Percentiles rank a stretch among this genome's conserved stretches.
Conservation (phyloP, 2,888 invertebrate genomes). For the Campoletis raptor region DNA sequence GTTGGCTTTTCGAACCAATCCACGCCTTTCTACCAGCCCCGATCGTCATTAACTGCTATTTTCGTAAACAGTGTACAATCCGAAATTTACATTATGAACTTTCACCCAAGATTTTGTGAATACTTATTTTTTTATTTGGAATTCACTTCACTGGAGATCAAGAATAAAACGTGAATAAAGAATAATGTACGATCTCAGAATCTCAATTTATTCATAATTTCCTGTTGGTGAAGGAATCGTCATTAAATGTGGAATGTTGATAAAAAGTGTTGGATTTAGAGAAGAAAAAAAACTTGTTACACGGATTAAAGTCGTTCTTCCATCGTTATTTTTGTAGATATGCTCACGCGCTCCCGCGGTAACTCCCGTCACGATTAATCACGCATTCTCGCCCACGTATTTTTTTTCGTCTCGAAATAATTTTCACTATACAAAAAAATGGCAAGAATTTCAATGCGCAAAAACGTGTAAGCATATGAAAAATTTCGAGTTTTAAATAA, state of each 20-base stretch:
- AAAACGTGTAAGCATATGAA: background rate
- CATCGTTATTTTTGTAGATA: slow-evolving; percentile 53
- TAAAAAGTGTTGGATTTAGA: background rate
- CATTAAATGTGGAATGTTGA: background rate
- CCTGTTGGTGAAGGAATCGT: background rate
- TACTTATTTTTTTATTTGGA: background rate
- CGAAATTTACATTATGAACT: slow-evolving; percentile 14
- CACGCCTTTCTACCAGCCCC: slow-evolving; percentile 3
- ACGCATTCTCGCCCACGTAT: slow-evolving; percentile 20
- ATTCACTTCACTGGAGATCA: background rate
- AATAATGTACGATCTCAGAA: slow-evolving; percentile 3
- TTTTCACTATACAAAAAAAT: slow-evolving; percentile 9
- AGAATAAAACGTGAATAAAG: background rate
- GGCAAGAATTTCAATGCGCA: background rate
- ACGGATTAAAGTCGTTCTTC: slow-evolving; percentile 32
- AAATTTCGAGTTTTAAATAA: background rate
- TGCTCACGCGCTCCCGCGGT: slow-evolving; percentile 29
- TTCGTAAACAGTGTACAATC: slow-evolving; percentile 11
- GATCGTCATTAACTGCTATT: slow-evolving; percentile 40
- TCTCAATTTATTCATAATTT: background rate
- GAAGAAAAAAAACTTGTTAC: slow-evolving; percentile 2
- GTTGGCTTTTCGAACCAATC: slow-evolving; percentile 25
- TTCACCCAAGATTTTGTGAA: background rate
- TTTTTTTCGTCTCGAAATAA: slow-evolving; percentile 20
- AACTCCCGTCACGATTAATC: slow-evolving; percentile 40